Conservation (phyloP, 2,113 vertebrate species). For the Nibea albiflora region DNA sequence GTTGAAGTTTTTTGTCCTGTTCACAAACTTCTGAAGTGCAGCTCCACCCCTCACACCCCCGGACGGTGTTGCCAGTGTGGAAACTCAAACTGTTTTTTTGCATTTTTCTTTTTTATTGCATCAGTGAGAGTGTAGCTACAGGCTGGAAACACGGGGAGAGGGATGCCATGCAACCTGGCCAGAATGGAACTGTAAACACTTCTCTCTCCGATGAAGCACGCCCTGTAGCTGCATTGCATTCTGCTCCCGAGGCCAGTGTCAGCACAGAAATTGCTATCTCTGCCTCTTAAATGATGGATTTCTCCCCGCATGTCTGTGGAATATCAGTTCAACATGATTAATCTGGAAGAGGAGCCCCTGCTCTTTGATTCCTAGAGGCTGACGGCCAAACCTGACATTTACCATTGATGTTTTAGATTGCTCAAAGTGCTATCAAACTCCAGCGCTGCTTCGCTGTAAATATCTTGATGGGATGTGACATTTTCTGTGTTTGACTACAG, state of each 20-base stretch:
- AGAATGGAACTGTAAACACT: too few relatives aligned
- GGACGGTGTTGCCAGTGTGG: too few relatives aligned
- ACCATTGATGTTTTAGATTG: constrained; percentile 33
- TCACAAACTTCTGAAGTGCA: too few relatives aligned
- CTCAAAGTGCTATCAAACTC: constrained; percentile 16
- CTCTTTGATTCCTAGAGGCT: constrained; percentile 38
- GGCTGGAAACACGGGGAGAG: too few relatives aligned
- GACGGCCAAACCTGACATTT: constrained; percentile 47
- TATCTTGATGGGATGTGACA: constrained; percentile 33
- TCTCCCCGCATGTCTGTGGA: constrained; percentile 26
- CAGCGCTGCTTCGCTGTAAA: neutral
- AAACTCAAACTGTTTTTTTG: too few relatives aligned
- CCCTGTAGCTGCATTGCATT: neutral
- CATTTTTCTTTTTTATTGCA: too few relatives aligned
- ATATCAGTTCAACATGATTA: constrained; percentile 51
- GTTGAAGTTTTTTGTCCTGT: too few relatives aligned
- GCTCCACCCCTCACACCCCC: too few relatives aligned
- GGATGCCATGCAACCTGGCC: too few relatives aligned
- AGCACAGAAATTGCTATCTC: constrained; percentile 24
- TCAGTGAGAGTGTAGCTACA: too few relatives aligned
- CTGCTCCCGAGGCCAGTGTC: constrained; percentile 12
- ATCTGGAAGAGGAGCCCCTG: constrained; percentile 1
- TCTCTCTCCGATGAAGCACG: neutral
- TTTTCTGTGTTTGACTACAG: constrained; percentile 10
- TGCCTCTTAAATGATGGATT: constrained; percentile 54